Evolutionary conservation across 2,113 vertebrate species (phyloP), one percentile per base, ranked within the genome.

Genomic region (Hiodon tergisus): DNA sequence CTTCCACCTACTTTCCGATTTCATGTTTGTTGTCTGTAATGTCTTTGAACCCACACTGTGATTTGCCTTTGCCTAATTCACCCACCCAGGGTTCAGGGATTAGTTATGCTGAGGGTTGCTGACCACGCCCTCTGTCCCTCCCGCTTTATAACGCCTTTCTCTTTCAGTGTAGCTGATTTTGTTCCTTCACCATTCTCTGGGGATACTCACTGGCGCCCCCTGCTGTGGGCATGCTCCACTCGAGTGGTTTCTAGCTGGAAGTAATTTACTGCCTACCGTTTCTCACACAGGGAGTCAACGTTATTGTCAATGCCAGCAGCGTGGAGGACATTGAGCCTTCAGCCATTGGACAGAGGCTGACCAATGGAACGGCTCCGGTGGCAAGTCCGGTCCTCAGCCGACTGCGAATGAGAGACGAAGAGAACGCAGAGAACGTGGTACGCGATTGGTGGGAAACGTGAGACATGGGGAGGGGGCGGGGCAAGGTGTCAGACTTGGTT

Each of bases 261-360:
- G 10, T 47, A 47, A 51, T 7, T 53, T 69, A 54, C 59, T 61
- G 58, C 47, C 5, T 65, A 13, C 57, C 73, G 10, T 72, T 16
- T 6, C 17, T 8, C 0, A 10, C 51, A 10, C 81, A 98, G 97
- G 97, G 97, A 0, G 97, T 98, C 50, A 93, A 97, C 3, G 90
- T 98, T 75, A 95, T 92, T 0, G 88, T 98, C 81, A 99, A 98
- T 0, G 97, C 97, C 89, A 99, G 97, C 92, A 98, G 91, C 0
- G 91, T 96, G 87, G 97, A 99, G 2, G 97, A 99, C 88, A 95
- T 99, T 0, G 97, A 99, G 53, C 94, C 96, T 0, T 89, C 91
- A 0, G 95, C 95, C 84, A 97, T 99, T 0, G 94, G 95, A 4
- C 96, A 98, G 89, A 92, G 94, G 10, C 93, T 99, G 74, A 94